Evolutionary conservation across 2,797 vertebrate genomes (phyloP).

Genomic region (Pseudotriccus pelzelni): DNA sequence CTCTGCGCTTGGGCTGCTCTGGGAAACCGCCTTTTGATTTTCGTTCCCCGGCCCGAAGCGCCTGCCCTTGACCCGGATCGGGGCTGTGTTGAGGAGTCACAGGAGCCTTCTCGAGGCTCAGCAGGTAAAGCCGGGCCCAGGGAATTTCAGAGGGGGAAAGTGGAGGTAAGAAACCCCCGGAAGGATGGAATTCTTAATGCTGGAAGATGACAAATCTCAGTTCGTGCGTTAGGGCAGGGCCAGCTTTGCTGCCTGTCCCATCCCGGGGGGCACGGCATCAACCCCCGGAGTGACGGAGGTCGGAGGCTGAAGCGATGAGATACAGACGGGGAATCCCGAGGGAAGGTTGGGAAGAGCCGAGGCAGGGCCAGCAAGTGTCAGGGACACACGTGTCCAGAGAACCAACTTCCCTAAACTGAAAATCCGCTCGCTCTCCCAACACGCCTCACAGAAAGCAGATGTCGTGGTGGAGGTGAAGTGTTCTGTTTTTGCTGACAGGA

Average conservation of each 20-base stretch:
- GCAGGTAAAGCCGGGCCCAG: not conserved
- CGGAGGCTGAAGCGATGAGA: fast-evolving
- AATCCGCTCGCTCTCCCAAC: not conserved
- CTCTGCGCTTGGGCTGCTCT: not conserved
- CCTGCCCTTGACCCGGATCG: not conserved
- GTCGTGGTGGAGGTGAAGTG: not conserved
- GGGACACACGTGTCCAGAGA: fast-evolving
- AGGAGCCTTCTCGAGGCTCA: not conserved
- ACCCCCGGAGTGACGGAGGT: not conserved
- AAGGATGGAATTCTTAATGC: not conserved
- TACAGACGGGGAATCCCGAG: fast-evolving
- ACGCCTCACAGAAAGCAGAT: not conserved
- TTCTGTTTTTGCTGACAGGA: not conserved
- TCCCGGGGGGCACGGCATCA: not conserved
- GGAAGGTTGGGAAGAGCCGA: not conserved
- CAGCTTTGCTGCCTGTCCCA: not conserved
- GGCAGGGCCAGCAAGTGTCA: not conserved
- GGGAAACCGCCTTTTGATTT: not conserved
- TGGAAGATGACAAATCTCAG: not conserved
- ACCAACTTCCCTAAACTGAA: not conserved
- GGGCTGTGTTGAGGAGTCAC: not conserved
- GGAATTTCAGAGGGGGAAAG: not conserved
- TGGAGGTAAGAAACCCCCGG: not conserved
- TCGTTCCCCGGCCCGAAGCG: not conserved
- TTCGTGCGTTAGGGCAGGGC: not conserved